These are phyloP conservation scores for Bombus sylvicola DNA, from an alignment of 1,140 invertebrate species.

Conservation along the genomic window DNA sequence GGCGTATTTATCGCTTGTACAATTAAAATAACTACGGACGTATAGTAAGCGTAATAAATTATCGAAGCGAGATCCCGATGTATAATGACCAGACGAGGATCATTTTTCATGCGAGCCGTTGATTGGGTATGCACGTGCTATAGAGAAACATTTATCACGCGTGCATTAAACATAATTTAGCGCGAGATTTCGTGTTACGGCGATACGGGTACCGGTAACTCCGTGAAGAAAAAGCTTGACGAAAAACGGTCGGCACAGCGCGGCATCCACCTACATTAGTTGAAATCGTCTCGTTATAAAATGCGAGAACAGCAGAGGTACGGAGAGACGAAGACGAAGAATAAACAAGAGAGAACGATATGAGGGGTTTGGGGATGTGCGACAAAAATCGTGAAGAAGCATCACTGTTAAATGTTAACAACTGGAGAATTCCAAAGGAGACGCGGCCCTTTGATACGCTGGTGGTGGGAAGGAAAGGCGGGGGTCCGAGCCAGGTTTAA, in stretches of 20 bases:
- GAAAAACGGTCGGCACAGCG: constrained; percentile 22
- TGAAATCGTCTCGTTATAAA: constrained; percentile 57
- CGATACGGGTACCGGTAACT: neutral
- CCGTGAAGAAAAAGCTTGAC: neutral
- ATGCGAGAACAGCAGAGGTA: neutral
- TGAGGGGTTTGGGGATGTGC: constrained; percentile 35
- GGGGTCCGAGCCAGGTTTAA: constrained; percentile 52
- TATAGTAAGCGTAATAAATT: constrained; percentile 21
- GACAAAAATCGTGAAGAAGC: constrained; percentile 67
- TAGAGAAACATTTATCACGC: constrained; percentile 39
- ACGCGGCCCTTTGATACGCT: constrained; percentile 70
- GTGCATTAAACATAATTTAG: constrained; percentile 45
- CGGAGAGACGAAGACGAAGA: neutral
- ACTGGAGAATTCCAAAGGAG: constrained; percentile 70
- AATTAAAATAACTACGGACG: constrained; percentile 29
- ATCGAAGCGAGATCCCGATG: constrained; percentile 24
- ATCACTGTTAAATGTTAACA: constrained; percentile 74
- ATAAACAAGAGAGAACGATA: constrained; percentile 23
- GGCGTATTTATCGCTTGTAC: constrained; percentile 6
- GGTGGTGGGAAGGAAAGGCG: constrained; percentile 47
- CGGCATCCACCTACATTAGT: constrained; percentile 37
- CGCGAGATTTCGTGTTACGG: constrained; percentile 16
- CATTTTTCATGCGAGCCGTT: constrained; percentile 38
- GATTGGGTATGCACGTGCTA: constrained; percentile 32
- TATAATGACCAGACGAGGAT: constrained; percentile 34